phyloP scores from a whole-genome alignment of 2,797 vertebrate genomes.

The Heteromormyrus szaboi region DNA sequence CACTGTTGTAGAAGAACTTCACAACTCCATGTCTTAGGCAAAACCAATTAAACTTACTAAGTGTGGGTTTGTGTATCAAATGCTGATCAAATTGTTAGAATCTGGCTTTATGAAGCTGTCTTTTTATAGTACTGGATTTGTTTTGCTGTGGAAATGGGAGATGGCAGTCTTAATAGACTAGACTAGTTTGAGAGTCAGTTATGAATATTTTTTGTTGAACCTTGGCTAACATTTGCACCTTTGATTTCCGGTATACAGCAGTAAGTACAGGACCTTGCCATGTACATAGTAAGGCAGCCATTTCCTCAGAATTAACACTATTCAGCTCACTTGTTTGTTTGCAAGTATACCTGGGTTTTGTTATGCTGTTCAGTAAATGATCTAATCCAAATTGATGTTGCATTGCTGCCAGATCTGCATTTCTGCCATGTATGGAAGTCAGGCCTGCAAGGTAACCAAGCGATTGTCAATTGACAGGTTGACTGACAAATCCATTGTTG shows the following conservation, averaged over 20 bases:
- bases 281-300: neutral
- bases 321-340: neutral
- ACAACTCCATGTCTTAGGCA: neutral
- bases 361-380: neutral
- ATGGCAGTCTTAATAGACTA: neutral
- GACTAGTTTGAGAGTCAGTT: neutral
- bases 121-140: neutral
- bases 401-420: neutral
- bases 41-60: too few species aligned
- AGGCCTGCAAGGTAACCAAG: neutral
- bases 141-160: neutral
- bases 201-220: neutral
- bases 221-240: neutral
- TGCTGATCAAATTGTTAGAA: neutral
- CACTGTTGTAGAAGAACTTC: slow-evolving; percentile 4
- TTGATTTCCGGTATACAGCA: neutral
- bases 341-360: neutral
- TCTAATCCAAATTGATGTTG: neutral
- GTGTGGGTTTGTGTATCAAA: neutral
- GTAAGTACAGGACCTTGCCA: neutral
- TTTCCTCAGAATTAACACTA: neutral
- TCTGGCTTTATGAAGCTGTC: neutral
- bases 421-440: neutral
- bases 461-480: neutral
- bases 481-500: neutral